Base-by-base conservation (phyloP, 1,140 invertebrate species). In the Panagrolaimus sp. region DNA sequence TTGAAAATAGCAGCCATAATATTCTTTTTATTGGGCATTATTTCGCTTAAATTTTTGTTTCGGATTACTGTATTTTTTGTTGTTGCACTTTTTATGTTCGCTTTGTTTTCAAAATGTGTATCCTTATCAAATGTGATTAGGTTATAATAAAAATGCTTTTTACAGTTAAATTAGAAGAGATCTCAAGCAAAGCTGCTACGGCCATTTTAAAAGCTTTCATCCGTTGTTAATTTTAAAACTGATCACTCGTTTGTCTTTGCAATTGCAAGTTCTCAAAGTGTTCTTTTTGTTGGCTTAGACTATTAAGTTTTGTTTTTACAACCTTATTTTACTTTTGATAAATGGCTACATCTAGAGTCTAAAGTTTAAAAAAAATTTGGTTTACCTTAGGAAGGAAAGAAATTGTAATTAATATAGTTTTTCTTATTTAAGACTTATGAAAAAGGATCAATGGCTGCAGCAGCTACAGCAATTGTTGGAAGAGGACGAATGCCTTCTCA, bases 221-320 rank as follows among this genome's bases (percentile, higher is more conserved):
- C n/a, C n/a, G n/a, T n/a, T n/a, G n/a, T n/a, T n/a, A n/a, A n/a
- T n/a, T 52, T 52, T 14, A 24, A 5, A 4, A 24, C 48, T 14
- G 48, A 52, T 52, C 48, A 52, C 48, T 24, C 48, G 7, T 52
- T 52, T 7, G 8, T 52, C 1, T 52, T 21, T 15, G 48, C 15
- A n/a, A 7, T 52, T 52, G 48, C 26, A 52, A 24, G 26, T 14
- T 52, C 48, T 7, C 7, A 8, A 8, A 52, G 26, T 52, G 48
- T 52, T n/a, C 48, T 52, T 52, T 52, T 52, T 14, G 48, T 24
- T 15, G 48, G 48, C 48, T 21, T n/a, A n/a, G n/a, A n/a, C n/a
- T n/a, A n/a, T n/a, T n/a, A n/a, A n/a, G n/a, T n/a, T n/a, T n/a
- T n/a, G n/a, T n/a, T n/a, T n/a, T n/a, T n/a, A n/a, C n/a, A n/a